phyloP scores from a whole-genome alignment of 2,113 vertebrate species.

The Seriola dumerili region DNA sequence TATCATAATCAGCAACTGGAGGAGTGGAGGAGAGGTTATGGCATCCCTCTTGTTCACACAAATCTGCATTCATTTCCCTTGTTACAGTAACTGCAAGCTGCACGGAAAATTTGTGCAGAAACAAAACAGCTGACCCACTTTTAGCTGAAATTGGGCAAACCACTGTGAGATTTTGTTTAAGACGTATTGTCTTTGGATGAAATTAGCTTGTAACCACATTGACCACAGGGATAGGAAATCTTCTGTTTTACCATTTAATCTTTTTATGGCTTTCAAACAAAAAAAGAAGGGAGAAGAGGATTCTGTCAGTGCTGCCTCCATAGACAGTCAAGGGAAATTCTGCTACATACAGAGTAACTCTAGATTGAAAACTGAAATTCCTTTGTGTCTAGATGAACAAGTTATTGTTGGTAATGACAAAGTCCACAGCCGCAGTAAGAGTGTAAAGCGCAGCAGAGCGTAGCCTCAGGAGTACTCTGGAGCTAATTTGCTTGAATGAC shows the following conservation, averaged over 20 bases:
- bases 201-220: slow-evolving; percentile 48
- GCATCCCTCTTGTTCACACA: slow-evolving; percentile 16
- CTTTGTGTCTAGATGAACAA: neutral
- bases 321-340: neutral
- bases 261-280: slow-evolving; percentile 19
- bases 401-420: slow-evolving; percentile 20
- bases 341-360: neutral
- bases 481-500: slow-evolving; percentile 41
- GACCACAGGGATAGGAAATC: slow-evolving; percentile 48
- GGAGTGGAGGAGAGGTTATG: slow-evolving; percentile 4
- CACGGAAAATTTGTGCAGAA: slow-evolving; percentile 40
- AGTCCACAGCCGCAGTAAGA: neutral
- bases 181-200: slow-evolving; percentile 40
- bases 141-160: slow-evolving; percentile 43
- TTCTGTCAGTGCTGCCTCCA: neutral
- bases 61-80: slow-evolving; percentile 35
- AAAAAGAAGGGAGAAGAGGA: neutral
- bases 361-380: neutral
- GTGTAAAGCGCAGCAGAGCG: neutral
- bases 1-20: slow-evolving; percentile 31
- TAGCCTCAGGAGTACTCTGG: slow-evolving; percentile 32
- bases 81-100: slow-evolving; percentile 45
- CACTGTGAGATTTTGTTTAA: slow-evolving; percentile 48
- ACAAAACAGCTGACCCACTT: slow-evolving; percentile 53
- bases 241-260: slow-evolving; percentile 53